Conservation (phyloP, 1,140 invertebrate species). For the Brachionus asplanchnoidis region DNA sequence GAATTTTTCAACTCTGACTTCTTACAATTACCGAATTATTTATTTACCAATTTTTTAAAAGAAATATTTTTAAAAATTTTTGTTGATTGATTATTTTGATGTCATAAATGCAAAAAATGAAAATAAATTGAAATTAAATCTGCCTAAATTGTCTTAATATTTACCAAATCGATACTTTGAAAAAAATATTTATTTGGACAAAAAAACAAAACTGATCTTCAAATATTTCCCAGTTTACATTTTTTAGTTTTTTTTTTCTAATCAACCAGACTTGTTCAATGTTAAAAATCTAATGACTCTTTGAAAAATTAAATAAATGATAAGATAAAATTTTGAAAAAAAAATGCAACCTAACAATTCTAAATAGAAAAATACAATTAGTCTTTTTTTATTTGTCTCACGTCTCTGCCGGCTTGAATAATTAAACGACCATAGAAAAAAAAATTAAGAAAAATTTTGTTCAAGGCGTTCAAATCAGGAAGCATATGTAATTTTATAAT, state of each 20-base stretch:
- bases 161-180: no score
- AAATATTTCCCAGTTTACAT: no score
- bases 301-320: not conserved
- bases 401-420: not conserved
- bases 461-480: slow-evolving; percentile 48
- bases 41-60: no score
- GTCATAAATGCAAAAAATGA: no score
- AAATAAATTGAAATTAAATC: no score
- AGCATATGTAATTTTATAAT: slow-evolving; percentile 54
- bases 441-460: slow-evolving; percentile 22
- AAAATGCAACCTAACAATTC: not conserved
- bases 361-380: not conserved
- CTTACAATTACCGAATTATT: no score
- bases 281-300: not conserved
- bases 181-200: no score
- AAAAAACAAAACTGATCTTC: no score
- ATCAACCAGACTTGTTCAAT: slow-evolving; percentile 44
- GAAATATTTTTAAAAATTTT: no score
- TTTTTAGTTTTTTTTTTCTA: not conserved
- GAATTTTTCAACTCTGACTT: no score
- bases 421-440: not conserved
- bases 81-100: no score
- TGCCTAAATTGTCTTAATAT: no score
- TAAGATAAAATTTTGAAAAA: not conserved
- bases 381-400: slow-evolving; percentile 9